These are phyloP conservation scores for Helicorthomorpha holstii DNA, from an alignment of 1,140 invertebrate species.

Conservation along the genomic window DNA sequence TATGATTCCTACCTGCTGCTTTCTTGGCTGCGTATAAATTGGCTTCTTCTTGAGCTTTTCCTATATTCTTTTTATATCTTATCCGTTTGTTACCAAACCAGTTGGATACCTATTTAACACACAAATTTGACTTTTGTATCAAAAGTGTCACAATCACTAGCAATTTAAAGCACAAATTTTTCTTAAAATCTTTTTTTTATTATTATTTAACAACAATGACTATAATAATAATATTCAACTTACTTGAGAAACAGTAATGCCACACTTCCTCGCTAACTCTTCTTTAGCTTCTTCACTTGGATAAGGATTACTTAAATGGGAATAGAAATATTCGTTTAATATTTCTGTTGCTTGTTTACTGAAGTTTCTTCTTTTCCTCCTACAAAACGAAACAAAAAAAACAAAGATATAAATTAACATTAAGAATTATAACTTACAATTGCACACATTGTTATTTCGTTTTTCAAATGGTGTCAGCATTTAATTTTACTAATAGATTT, in stretches of 20 bases:
- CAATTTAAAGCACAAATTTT: too few species aligned
- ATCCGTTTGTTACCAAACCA: conserved; percentile 99
- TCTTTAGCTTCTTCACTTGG: conserved; percentile 99
- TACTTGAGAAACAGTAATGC: conserved; percentile 92
- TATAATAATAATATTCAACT: too few species aligned
- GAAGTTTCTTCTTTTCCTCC: conserved; percentile 96
- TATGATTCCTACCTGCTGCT: conserved; percentile 56
- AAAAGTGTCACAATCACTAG: conserved; percentile 98
- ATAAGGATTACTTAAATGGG: conserved; percentile 97
- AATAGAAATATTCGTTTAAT: conserved; percentile 99
- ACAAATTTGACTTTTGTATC: conserved; percentile 58
- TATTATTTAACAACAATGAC: too few species aligned
- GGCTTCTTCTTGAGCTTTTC: conserved; percentile 98
- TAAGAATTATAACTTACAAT: conserved; percentile 6
- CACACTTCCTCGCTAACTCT: conserved; percentile 97
- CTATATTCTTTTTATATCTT: conserved; percentile 99
- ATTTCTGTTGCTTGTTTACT: conserved; percentile 99
- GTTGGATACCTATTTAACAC: conserved; percentile 65
- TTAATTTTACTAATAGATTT: too few species aligned
- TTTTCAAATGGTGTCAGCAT: too few species aligned
- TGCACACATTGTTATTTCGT: too few species aligned
- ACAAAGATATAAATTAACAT: conserved; percentile 4
- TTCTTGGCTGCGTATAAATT: conserved; percentile 99
- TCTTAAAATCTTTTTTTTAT: too few species aligned
- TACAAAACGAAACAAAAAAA: conserved; percentile 21